Conservation (phyloP, 2,113 vertebrate species). For the Cacatua alba region DNA sequence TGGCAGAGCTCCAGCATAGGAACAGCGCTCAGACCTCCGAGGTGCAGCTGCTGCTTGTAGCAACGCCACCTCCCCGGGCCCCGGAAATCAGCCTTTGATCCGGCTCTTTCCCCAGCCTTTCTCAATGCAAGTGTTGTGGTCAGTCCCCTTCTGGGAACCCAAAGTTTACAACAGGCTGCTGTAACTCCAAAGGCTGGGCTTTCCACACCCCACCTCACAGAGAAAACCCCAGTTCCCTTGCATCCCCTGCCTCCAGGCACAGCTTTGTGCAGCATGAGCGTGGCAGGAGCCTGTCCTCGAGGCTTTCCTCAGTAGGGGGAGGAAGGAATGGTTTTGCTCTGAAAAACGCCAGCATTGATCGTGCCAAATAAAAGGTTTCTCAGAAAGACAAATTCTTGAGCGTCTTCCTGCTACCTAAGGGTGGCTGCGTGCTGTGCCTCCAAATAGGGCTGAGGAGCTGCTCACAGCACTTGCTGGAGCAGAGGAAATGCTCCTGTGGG, state of each 20-base stretch:
- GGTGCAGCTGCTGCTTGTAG: not conserved
- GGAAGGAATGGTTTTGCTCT: not conserved
- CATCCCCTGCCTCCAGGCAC: not conserved
- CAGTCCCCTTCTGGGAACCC: not conserved
- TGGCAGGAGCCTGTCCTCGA: not conserved
- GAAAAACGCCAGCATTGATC: not conserved
- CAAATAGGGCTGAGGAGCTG: not conserved
- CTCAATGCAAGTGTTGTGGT: not conserved
- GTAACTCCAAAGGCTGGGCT: not conserved
- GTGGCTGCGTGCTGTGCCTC: conserved; percentile 14
- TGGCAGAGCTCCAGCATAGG: not conserved
- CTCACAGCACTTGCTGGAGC: not conserved
- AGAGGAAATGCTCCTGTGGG: not conserved
- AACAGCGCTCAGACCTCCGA: not conserved
- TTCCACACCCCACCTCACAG: not conserved
- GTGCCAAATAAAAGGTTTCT: conserved; percentile 67
- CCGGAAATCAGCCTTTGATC: not conserved
- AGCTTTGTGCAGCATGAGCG: not conserved
- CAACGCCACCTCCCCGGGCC: not conserved
- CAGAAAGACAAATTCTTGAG: conserved; percentile 48
- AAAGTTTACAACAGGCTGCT: not conserved
- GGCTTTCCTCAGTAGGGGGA: conserved; percentile 40
- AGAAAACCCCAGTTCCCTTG: not conserved
- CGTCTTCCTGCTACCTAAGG: conserved; percentile 46
- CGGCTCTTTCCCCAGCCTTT: not conserved